phyloP scores from a whole-genome alignment of 1,140 invertebrate genomes.

The Drosophila parvula region DNA sequence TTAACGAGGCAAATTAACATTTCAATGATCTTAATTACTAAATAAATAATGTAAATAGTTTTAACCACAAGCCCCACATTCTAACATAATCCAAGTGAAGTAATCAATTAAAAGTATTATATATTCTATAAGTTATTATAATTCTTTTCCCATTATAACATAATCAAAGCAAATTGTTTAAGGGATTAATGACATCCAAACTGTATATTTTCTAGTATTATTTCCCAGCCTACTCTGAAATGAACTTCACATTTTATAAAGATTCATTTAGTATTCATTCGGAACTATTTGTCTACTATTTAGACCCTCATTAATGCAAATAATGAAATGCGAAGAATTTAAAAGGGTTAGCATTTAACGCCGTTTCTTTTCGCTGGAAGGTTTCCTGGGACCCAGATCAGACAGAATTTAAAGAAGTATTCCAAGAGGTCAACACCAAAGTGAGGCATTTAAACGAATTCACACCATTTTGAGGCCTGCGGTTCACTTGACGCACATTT shows the following conservation, averaged over 20 bases:
- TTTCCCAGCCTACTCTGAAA: neutral
- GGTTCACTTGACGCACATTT: slow-evolving; percentile 36
- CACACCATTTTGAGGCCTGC: slow-evolving; percentile 12
- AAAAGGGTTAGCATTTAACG: neutral
- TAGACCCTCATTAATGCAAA: neutral
- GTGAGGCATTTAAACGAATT: slow-evolving; percentile 10
- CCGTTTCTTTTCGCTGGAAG: neutral
- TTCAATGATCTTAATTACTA: too few species aligned
- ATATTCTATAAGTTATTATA: too few species aligned
- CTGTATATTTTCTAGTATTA: too few species aligned
- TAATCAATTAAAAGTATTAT: too few species aligned
- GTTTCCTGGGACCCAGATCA: neutral
- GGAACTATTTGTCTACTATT: neutral
- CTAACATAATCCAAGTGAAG: neutral
- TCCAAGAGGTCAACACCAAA: slow-evolving; percentile 83
- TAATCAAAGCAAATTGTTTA: too few species aligned
- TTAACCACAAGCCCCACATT: neutral
- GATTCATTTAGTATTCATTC: neutral
- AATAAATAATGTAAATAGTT: neutral
- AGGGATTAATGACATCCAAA: too few species aligned
- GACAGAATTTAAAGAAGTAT: slow-evolving; percentile 89
- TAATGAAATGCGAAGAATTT: too few species aligned
- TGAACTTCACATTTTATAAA: neutral
- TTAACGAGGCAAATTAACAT: too few species aligned
- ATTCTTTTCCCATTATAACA: too few species aligned